These are phyloP conservation scores for Sylvilagus floridanus DNA, from an alignment of 2,797 vertebrate species.

Conservation along the genomic window DNA sequence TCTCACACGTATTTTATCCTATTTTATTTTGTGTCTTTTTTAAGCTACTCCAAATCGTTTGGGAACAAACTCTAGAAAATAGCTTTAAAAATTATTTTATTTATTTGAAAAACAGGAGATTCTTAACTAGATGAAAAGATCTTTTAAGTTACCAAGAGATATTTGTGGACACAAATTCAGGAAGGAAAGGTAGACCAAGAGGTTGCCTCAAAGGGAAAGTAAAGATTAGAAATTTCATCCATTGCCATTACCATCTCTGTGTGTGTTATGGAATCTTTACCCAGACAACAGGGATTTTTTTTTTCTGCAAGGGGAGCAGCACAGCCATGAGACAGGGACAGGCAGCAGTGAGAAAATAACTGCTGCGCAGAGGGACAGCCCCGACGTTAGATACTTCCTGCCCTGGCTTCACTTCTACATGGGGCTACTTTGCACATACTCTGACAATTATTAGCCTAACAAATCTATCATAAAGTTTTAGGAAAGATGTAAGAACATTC, in stretches of 20 bases:
- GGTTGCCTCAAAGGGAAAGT: neutral
- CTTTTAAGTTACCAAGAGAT: conserved; percentile 9
- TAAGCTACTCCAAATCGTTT: neutral
- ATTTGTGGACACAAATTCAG: neutral
- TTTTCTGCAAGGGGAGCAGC: conserved; percentile 27
- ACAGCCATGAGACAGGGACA: neutral
- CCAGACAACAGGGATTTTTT: neutral
- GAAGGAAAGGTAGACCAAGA: neutral
- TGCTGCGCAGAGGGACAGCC: neutral
- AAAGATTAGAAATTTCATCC: neutral
- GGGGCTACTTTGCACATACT: neutral
- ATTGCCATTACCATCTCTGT: neutral
- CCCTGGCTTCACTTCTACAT: neutral
- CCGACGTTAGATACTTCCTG: conserved; percentile 42
- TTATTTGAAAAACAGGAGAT: no score
- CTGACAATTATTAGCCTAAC: conserved; percentile 50
- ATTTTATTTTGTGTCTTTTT: neutral
- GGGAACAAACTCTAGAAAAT: neutral
- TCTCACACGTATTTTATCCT: neutral
- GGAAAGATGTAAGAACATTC: conserved; percentile 50
- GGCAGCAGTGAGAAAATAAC: neutral
- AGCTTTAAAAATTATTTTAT: no score
- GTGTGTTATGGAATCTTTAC: neutral
- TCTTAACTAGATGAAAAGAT: neutral
- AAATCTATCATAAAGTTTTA: conserved; percentile 69